Evolutionary conservation across 2,113 vertebrate species (phyloP).

Genomic region (Otolemur garnettii): DNA sequence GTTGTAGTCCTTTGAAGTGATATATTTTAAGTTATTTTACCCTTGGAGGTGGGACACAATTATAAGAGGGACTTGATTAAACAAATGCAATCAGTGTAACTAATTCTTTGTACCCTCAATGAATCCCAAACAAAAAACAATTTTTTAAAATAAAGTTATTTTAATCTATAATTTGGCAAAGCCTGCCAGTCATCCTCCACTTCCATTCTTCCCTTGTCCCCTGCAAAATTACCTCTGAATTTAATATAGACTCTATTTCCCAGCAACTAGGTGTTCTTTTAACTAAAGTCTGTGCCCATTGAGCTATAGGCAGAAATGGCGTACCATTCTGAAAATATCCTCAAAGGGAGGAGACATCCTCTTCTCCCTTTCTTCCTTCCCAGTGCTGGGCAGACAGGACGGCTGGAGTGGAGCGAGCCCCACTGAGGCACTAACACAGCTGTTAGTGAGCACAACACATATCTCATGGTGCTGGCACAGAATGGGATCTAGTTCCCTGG

Average conservation of each 20-base stretch:
- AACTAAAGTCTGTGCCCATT: background rate
- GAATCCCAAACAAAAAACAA: no score
- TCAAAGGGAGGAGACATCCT: background rate
- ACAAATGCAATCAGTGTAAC: no score
- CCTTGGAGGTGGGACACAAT: background rate
- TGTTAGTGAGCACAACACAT: background rate
- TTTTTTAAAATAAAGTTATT: background rate
- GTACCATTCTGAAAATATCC: background rate
- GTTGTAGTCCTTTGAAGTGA: background rate
- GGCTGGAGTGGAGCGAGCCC: no score
- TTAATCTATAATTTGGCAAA: background rate
- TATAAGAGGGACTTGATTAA: no score
- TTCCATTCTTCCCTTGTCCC: background rate
- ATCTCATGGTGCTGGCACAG: no score
- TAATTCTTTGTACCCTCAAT: no score
- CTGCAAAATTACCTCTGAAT: constrained; percentile 23
- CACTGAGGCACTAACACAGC: background rate
- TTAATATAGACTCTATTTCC: background rate
- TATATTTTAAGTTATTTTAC: background rate
- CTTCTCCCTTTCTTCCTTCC: background rate
- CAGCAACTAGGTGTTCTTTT: background rate
- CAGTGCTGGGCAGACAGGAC: background rate
- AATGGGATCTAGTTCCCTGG: background rate
- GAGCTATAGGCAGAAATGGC: background rate
- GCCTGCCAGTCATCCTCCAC: background rate